These are phyloP conservation scores for Odontophorus gujanensis DNA, from an alignment of 2,113 vertebrate species.

Conservation along the genomic window DNA sequence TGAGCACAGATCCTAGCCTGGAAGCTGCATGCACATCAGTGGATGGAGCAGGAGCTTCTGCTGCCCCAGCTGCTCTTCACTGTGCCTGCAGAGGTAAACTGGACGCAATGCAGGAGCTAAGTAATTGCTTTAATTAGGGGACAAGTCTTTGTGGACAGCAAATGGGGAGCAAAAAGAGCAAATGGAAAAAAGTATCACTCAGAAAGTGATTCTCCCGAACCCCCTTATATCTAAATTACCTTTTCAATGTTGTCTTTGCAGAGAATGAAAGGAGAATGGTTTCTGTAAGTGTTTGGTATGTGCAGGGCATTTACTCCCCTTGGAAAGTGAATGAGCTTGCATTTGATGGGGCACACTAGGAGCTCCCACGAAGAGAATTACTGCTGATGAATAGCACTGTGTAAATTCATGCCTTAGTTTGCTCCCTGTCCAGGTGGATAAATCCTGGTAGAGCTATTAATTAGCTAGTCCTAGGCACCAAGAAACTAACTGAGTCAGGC, in stretches of 20 bases:
- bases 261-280: fast-evolving
- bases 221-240: background rate
- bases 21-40: fast-evolving
- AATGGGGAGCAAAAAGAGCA: background rate
- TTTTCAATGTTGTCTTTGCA: background rate
- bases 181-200: fast-evolving
- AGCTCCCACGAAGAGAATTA: background rate
- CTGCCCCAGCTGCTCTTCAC: background rate
- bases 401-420: background rate
- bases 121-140: background rate
- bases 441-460: background rate
- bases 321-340: fast-evolving
- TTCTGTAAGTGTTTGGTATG: fast-evolving
- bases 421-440: background rate
- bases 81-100: fast-evolving
- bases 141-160: background rate
- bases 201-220: background rate
- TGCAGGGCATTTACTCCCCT: background rate
- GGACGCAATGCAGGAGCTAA: background rate
- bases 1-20: background rate
- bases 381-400: background rate
- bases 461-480: background rate
- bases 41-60: background rate
- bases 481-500: background rate
- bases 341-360: fast-evolving